Percentiles rank a stretch among this genome's conserved stretches.
These are phyloP conservation scores for Schizopygopsis pylzovi DNA, from an alignment of 2,797 vertebrate genomes.

Conservation along the genomic window DNA sequence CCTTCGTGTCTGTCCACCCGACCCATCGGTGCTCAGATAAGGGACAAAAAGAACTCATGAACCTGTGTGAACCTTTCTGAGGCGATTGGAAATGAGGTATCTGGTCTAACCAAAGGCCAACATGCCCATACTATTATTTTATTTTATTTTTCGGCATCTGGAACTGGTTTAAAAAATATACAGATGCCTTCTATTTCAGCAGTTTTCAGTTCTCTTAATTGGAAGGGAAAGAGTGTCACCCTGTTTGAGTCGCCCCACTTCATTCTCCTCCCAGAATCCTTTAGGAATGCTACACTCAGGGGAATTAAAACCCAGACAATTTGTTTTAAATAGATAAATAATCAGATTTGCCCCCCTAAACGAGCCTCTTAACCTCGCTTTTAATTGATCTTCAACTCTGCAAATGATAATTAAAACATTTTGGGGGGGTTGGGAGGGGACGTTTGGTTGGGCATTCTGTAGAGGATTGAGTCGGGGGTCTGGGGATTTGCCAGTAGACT, in stretches of 20 bases:
- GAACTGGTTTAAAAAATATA: conserved; percentile 35
- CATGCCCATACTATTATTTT: neutral
- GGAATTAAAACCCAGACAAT: conserved; percentile 87
- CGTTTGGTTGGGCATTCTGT: conserved; percentile 36
- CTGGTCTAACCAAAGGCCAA: neutral
- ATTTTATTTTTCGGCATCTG: neutral
- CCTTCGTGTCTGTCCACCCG: conserved; percentile 56
- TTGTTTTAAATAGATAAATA: conserved; percentile 95
- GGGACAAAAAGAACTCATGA: conserved; percentile 29
- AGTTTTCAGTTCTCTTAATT: conserved; percentile 63
- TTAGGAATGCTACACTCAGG: conserved; percentile 84
- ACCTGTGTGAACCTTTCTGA: conserved; percentile 39
- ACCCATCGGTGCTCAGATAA: conserved; percentile 50
- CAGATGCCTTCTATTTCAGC: conserved; percentile 72
- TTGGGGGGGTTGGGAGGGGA: conserved; percentile 83
- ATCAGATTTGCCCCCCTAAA: conserved; percentile 85
- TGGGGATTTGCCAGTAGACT: conserved; percentile 79
- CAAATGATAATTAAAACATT: conserved; percentile 98
- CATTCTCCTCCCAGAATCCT: conserved; percentile 78
- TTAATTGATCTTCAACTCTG: conserved; percentile 95
- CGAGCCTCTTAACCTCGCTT: conserved; percentile 69
- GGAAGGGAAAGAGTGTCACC: conserved; percentile 21
- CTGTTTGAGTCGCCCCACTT: conserved; percentile 73
- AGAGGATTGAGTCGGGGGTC: conserved; percentile 64
- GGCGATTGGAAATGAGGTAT: conserved; percentile 13